Evolutionary conservation across 1,140 invertebrate species (phyloP).

Genomic region (Meloidogyne chitwoodi): DNA sequence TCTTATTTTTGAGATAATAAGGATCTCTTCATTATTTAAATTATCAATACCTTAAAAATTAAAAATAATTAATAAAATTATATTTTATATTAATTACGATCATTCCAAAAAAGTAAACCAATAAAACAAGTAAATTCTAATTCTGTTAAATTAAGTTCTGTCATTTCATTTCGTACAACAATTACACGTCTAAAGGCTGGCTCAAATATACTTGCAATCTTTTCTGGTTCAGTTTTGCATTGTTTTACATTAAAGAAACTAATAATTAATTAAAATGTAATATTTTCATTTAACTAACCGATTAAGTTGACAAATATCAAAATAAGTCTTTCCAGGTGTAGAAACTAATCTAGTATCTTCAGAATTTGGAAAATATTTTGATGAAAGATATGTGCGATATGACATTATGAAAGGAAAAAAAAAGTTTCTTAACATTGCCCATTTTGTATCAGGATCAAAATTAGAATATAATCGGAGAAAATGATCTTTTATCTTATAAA

Average conservation of each 20-base stretch:
- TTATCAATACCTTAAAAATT: conserved; percentile 8
- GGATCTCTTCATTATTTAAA: conserved; percentile 11
- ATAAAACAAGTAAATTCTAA: conserved; percentile 25
- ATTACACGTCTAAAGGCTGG: conserved; percentile 9
- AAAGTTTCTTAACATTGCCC: conserved; percentile 35
- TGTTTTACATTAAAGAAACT: conserved; percentile 28
- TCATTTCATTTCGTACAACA: conserved; percentile 12
- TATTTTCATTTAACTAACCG: background rate
- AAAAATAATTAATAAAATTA: conserved; percentile 6
- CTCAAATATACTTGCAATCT: conserved; percentile 28
- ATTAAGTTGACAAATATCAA: background rate
- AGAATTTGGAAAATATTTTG: conserved; percentile 12
- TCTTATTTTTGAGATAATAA: conserved; percentile 24
- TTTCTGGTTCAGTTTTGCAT: conserved; percentile 27
- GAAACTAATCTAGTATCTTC: conserved; percentile 26
- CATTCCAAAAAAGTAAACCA: conserved; percentile 36
- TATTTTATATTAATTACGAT: conserved; percentile 16
- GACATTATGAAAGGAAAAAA: conserved; percentile 32
- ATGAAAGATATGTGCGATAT: background rate
- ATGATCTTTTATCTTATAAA: background rate
- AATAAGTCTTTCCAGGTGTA: background rate
- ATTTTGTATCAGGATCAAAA: conserved; percentile 8
- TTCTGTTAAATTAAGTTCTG: conserved; percentile 18
- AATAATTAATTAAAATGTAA: background rate
- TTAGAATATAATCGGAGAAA: background rate